Evolutionary conservation across 2,888 invertebrate genomes (phyloP).

Genomic region (Dioctria rufipes): DNA sequence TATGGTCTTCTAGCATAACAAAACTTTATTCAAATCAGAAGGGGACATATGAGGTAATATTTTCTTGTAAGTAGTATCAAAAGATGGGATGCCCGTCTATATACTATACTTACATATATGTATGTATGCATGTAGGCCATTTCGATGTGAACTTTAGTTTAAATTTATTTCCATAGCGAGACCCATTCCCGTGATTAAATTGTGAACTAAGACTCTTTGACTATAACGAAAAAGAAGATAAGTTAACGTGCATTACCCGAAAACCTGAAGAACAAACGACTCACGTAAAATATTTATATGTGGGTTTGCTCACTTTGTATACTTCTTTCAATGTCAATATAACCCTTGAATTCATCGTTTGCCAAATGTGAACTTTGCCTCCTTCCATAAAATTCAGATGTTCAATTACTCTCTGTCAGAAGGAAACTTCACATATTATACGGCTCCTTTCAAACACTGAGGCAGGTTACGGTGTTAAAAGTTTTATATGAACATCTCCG

Average conservation of each 20-base stretch:
- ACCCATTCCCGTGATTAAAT: too few species aligned
- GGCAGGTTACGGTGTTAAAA: slow-evolving; percentile 11
- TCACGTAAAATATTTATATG: background rate
- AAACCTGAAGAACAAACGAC: background rate
- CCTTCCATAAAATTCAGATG: slow-evolving; percentile 35
- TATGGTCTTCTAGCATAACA: too few species aligned
- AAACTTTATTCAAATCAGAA: too few species aligned
- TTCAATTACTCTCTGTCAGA: slow-evolving; percentile 46
- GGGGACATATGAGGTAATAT: too few species aligned
- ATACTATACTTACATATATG: too few species aligned
- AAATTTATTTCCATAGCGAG: too few species aligned
- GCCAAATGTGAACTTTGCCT: slow-evolving; percentile 43
- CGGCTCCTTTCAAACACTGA: slow-evolving; percentile 26
- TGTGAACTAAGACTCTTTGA: too few species aligned
- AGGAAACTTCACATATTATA: slow-evolving; percentile 42
- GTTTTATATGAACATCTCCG: slow-evolving; percentile 11
- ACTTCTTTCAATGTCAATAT: slow-evolving; percentile 9
- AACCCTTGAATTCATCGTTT: slow-evolving; percentile 50
- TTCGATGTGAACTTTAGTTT: too few species aligned
- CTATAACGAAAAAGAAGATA: too few species aligned
- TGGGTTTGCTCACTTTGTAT: background rate
- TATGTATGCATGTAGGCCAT: too few species aligned
- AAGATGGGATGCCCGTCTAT: too few species aligned
- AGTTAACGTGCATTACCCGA: background rate
- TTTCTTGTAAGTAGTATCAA: too few species aligned